Evolutionary conservation across 2,113 vertebrate species (phyloP).

Genomic region (Noctilio leporinus): DNA sequence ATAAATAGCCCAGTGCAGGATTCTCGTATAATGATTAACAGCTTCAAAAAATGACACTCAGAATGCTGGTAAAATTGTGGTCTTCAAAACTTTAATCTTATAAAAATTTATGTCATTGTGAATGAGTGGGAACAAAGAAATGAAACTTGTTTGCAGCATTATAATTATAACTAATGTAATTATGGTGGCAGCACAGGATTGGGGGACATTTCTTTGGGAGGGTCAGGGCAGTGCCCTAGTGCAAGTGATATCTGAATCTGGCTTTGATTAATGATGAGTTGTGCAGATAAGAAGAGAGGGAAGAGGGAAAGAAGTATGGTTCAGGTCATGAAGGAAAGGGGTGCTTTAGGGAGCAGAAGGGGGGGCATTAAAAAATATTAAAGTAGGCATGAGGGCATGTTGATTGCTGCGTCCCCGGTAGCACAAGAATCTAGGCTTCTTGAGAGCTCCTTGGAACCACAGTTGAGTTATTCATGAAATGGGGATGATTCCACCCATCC

Average conservation of each 20-base stretch:
- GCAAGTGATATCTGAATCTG: neutral
- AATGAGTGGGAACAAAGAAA: neutral
- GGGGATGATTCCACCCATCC: neutral
- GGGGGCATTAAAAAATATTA: neutral
- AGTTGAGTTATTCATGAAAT: neutral
- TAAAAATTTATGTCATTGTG: neutral
- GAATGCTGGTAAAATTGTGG: neutral
- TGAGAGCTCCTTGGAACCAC: neutral
- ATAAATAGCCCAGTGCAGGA: constrained; percentile 13
- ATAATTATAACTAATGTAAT: too few relatives aligned
- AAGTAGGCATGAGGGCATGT: neutral
- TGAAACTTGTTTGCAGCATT: neutral
- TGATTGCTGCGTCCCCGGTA: neutral
- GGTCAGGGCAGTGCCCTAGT: neutral
- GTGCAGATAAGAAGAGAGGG: neutral
- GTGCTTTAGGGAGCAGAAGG: neutral
- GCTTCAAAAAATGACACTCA: neutral
- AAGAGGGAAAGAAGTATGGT: neutral
- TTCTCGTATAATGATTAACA: neutral
- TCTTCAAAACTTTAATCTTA: neutral
- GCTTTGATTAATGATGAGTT: neutral
- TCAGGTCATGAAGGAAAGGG: neutral
- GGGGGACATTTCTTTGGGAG: neutral
- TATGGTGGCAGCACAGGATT: neutral
- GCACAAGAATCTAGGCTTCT: neutral